phyloP scores from a whole-genome alignment of 2,888 invertebrate species.

The Mellilla xanthometata region DNA sequence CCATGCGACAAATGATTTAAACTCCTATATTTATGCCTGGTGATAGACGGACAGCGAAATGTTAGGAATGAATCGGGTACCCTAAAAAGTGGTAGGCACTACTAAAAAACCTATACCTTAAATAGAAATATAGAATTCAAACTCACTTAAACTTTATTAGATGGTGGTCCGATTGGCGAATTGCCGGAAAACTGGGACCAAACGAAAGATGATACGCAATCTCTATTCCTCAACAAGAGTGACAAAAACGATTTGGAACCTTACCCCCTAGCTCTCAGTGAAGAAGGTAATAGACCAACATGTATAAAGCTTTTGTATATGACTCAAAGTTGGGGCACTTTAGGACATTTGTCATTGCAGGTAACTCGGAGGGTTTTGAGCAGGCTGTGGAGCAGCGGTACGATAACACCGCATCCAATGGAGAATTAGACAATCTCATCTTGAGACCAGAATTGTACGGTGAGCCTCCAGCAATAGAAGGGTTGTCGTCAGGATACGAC shows the following conservation, averaged over 20 bases:
- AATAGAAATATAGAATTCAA: conserved; percentile 3
- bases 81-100: no score
- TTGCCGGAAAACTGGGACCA: conserved; percentile 80
- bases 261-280: conserved; percentile 76
- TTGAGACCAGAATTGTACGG: conserved; percentile 84
- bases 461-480: conserved; percentile 80
- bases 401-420: conserved; percentile 61
- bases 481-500: conserved; percentile 61
- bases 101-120: no score
- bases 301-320: conserved; percentile 2
- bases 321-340: conserved; percentile 3
- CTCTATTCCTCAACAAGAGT: conserved; percentile 78
- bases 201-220: conserved; percentile 78
- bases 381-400: conserved; percentile 67
- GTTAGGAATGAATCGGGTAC: no score
- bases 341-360: conserved; percentile 42
- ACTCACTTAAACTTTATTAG: conserved; percentile 38
- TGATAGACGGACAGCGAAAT: no score
- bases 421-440: conserved; percentile 82
- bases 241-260: conserved; percentile 81
- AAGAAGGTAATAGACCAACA: conserved; percentile 63
- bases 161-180: conserved; percentile 72
- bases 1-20: no score
- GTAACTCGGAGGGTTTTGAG: conserved; percentile 70
- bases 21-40: no score